Conservation (phyloP, 2,888 invertebrate species). For the Yponomeuta cagnagella region DNA sequence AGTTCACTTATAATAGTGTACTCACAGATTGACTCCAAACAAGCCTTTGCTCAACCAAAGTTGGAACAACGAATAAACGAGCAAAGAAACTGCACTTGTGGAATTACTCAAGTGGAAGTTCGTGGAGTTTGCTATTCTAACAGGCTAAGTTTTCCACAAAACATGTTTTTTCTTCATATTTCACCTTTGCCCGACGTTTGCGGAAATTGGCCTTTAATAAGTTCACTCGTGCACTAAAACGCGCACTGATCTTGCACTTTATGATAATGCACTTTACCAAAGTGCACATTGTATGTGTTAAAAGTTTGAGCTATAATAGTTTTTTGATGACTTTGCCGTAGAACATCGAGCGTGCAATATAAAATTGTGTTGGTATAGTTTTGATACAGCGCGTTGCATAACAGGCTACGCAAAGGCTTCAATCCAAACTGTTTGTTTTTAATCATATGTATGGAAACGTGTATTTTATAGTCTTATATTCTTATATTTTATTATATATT, state of each 20-base stretch:
- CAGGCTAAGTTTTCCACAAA: conserved; percentile 31
- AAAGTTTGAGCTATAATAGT: conserved; percentile 40
- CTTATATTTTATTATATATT: too few species aligned
- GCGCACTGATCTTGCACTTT: conserved; percentile 33
- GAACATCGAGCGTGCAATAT: conserved; percentile 27
- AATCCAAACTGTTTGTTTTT: too few species aligned
- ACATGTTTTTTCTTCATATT: conserved; percentile 37
- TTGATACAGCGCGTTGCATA: not conserved
- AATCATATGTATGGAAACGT: too few species aligned
- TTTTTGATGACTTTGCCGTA: conserved; percentile 42
- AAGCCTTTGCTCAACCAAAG: not conserved
- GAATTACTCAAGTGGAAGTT: conserved; percentile 39
- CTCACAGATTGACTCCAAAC: conserved; percentile 5
- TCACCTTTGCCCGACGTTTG: conserved; percentile 39
- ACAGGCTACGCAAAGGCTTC: not conserved
- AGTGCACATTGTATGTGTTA: conserved; percentile 29
- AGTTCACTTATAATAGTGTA: conserved; percentile 39
- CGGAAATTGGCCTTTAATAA: conserved; percentile 49
- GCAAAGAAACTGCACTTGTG: conserved; percentile 27
- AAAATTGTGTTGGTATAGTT: not conserved
- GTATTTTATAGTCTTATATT: too few species aligned
- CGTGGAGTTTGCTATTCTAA: conserved; percentile 32
- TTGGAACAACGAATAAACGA: not conserved
- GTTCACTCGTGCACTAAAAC: conserved; percentile 43
- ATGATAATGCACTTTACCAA: conserved; percentile 19